Conservation (phyloP, 2,888 invertebrate genomes). For the Rhodophaea formosa region DNA sequence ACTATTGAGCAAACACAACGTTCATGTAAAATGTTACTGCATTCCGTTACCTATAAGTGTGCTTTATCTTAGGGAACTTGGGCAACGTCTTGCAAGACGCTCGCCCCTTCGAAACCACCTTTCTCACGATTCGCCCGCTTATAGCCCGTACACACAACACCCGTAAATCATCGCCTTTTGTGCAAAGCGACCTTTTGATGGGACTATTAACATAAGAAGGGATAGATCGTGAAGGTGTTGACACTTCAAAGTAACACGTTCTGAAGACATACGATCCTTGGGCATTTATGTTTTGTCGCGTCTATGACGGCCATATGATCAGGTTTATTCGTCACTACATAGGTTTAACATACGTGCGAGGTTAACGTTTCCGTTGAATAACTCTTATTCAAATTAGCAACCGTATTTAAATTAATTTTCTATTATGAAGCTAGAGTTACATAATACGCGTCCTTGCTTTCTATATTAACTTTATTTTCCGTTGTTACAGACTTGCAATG, state of each 20-base stretch:
- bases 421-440: constrained; percentile 8
- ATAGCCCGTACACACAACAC: constrained; percentile 67
- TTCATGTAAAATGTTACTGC: constrained; percentile 3
- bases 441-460: not conserved
- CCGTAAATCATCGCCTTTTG: constrained; percentile 76
- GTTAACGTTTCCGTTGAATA: constrained; percentile 33
- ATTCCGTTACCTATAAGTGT: constrained; percentile 16
- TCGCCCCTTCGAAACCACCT: constrained; percentile 54
- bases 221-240: constrained; percentile 78
- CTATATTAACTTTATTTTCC: constrained; percentile 15
- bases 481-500: constrained; percentile 85
- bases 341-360: constrained; percentile 32
- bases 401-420: constrained; percentile 8
- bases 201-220: constrained; percentile 69
- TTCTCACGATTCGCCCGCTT: constrained; percentile 74
- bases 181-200: constrained; percentile 65
- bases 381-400: constrained; percentile 30
- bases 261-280: constrained; percentile 26
- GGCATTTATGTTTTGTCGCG: constrained; percentile 7
- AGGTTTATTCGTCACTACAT: constrained; percentile 45
- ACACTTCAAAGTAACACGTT: constrained; percentile 70
- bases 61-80: constrained; percentile 22
- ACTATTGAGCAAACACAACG: constrained; percentile 1
- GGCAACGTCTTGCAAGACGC: constrained; percentile 59
- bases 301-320: constrained; percentile 51